phyloP scores from a whole-genome alignment of 2,888 invertebrate species.

The Vanessa cardui region DNA sequence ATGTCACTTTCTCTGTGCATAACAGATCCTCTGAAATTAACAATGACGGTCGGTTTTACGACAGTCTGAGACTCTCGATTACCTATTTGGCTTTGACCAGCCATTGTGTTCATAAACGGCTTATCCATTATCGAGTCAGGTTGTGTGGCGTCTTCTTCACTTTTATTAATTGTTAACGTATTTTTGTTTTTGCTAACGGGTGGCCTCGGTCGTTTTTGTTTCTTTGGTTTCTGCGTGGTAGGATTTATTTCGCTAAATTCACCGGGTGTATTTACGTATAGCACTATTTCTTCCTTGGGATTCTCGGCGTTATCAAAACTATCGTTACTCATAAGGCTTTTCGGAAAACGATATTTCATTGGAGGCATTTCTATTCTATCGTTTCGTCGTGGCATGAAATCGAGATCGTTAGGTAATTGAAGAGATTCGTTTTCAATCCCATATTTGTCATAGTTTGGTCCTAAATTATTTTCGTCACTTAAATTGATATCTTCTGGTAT shows the following conservation, averaged over 20 bases:
- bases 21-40: conserved; percentile 72
- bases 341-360: conserved; percentile 69
- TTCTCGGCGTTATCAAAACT: conserved; percentile 40
- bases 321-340: conserved; percentile 54
- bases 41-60: conserved; percentile 75
- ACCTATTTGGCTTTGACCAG: conserved; percentile 76
- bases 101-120: conserved; percentile 66
- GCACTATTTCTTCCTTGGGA: conserved; percentile 61
- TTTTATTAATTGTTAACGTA: conserved; percentile 45
- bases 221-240: conserved; percentile 60
- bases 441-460: conserved; percentile 59
- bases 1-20: conserved; percentile 70
- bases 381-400: conserved; percentile 70
- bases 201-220: conserved; percentile 48
- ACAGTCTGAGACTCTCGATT: conserved; percentile 76
- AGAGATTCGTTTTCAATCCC: conserved; percentile 61
- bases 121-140: conserved; percentile 32
- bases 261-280: conserved; percentile 61
- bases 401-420: conserved; percentile 61
- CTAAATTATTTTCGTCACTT: conserved; percentile 67
- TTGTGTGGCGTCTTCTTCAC: conserved; percentile 45
- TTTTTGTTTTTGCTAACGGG: conserved; percentile 48
- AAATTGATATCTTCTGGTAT: conserved; percentile 62
- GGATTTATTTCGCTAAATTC: conserved; percentile 49
- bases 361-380: conserved; percentile 74